Evolutionary conservation across 2,113 vertebrate genomes (phyloP), one percentile per base, ranked within the genome.

Genomic region (Stegostoma tigrinum): DNA sequence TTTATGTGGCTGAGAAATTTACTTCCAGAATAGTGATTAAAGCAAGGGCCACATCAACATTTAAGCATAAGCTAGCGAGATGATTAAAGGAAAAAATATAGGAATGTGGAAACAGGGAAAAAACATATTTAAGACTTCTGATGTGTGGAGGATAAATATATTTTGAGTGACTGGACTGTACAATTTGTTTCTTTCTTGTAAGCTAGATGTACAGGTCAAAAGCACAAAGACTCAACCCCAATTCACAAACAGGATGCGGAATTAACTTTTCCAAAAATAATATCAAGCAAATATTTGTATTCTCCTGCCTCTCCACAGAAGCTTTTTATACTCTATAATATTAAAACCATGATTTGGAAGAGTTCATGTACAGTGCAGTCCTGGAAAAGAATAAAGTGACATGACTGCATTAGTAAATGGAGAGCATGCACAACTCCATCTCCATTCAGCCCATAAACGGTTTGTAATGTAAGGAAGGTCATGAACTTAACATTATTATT

Each of bases 401-500:
- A 68, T 48, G 68, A 72, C 42, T 95, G 68, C 42, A 48, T 8
- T 30, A 95, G 72, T 70, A 72, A 72, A 75, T 48, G 30, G 67
- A 95, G 27, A 72, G 68, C 42, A 72, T 30, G 30, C 42, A 95
- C 24, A 48, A 24, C 17, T 95, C 42, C 30, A 14, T 70, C 93
- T 8, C 8, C 94, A 75, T 72, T 5, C 68, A 95, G 8, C 68
- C 45, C 38, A 70, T n/a, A 94, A 67, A 94, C 21, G 14, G n/a
- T 94, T 38, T 48, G 48, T 48, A 75, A 95, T 70, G 75, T 75
- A 72, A 95, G 38, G 45, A 24, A 72, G 66, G 94, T 72, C 67
- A 27, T 72, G 68, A 95, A 95, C 94, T 75, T 95, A 48, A 70
- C 66, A 95, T 45, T 68, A 64, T 95, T 48, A 90, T 67, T 70